phyloP scores from a whole-genome alignment of 2,797 vertebrate species.

The Peromyscus eremicus region DNA sequence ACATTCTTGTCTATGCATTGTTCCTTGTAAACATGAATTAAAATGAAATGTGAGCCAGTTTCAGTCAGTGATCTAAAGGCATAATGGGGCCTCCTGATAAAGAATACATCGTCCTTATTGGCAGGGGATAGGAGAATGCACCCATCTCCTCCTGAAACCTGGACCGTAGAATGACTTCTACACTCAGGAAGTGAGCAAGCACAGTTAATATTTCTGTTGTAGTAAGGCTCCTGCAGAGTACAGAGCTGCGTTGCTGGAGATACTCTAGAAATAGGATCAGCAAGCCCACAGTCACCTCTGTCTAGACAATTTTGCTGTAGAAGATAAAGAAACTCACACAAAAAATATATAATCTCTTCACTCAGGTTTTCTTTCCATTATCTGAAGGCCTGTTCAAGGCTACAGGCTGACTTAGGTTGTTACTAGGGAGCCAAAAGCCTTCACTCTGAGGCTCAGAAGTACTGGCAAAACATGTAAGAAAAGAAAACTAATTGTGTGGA shows the following conservation, averaged over 20 bases:
- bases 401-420: not conserved
- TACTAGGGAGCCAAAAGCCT: constrained; percentile 22
- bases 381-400: not conserved
- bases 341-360: not conserved
- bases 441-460: not conserved
- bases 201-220: not conserved
- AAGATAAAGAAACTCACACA: not conserved
- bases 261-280: not conserved
- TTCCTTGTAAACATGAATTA: not conserved
- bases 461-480: not conserved
- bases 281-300: not conserved
- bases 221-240: not conserved
- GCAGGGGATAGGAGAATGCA: not conserved
- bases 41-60: not conserved
- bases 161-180: not conserved
- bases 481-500: not conserved
- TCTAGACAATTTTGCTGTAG: not conserved
- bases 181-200: not conserved
- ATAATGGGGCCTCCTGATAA: not conserved
- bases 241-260: not conserved
- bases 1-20: not conserved
- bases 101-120: not conserved
- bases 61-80: not conserved
- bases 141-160: too few species aligned
- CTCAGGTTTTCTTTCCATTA: not conserved